Conservation (phyloP, 2,888 invertebrate species). For the Empis livida region DNA sequence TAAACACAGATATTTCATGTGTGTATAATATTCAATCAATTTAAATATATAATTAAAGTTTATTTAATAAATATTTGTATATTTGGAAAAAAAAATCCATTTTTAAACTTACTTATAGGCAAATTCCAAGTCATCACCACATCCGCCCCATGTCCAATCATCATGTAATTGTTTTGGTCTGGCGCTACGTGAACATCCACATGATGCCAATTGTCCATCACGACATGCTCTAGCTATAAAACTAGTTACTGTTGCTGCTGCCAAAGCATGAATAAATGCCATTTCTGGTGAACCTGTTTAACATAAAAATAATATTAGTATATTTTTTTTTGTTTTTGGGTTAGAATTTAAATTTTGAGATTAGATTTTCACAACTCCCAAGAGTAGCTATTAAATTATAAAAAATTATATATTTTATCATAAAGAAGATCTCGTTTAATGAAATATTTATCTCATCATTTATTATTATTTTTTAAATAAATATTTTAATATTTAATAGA, state of each 20-base stretch:
- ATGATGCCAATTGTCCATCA: conserved; percentile 78
- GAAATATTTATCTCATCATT: too few relatives aligned
- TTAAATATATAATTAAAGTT: too few relatives aligned
- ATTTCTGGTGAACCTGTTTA: conserved; percentile 68
- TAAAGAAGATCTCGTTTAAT: too few relatives aligned
- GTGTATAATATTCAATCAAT: too few relatives aligned
- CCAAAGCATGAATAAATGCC: conserved; percentile 82
- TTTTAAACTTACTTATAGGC: conserved; percentile 79
- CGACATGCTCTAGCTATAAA: conserved; percentile 81
- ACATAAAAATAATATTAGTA: neutral
- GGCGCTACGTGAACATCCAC: conserved; percentile 74
- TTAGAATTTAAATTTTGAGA: neutral
- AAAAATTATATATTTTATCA: too few relatives aligned
- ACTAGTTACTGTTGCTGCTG: conserved; percentile 79
- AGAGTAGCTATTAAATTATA: too few relatives aligned
- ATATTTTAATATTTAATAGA: too few relatives aligned
- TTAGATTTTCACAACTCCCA: neutral
- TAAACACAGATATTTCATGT: too few relatives aligned
- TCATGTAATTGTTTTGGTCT: conserved; percentile 72
- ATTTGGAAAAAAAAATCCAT: too few relatives aligned
- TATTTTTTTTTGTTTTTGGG: too few relatives aligned
- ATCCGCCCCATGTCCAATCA: conserved; percentile 98
- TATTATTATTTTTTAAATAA: too few relatives aligned
- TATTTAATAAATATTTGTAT: too few relatives aligned
- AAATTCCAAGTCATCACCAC: conserved; percentile 93